Percentiles rank a stretch among this genome's conserved stretches.
These are phyloP conservation scores for Amniataba percoides DNA, from an alignment of 2,797 vertebrate species.

Conservation along the genomic window DNA sequence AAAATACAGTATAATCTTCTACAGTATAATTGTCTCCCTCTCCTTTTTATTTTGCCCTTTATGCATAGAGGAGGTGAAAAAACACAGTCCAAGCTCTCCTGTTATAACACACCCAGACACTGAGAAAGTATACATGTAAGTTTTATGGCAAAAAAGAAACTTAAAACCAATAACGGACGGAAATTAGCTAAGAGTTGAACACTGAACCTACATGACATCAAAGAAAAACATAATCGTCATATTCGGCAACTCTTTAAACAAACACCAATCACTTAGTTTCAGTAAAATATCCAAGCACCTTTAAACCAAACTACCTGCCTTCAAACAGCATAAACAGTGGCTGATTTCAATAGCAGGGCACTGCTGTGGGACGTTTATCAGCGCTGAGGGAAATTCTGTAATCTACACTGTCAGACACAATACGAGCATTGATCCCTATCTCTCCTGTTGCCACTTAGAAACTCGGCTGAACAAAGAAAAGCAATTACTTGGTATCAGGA, in stretches of 20 bases:
- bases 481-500: neutral
- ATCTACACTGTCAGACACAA: neutral
- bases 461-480: slow-evolving; percentile 9
- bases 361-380: neutral
- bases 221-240: no score
- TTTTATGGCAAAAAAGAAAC: no score
- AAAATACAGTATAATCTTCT: neutral
- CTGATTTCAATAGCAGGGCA: neutral
- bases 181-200: neutral
- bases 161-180: neutral
- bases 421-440: neutral
- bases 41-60: neutral
- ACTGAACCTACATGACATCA: no score
- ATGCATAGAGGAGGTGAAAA: neutral
- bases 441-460: neutral
- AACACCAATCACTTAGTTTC: neutral
- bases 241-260: neutral
- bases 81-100: neutral
- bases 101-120: neutral
- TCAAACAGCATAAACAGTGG: neutral
- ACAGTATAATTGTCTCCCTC: neutral
- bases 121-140: no score
- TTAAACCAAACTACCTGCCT: neutral
- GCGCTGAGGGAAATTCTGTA: slow-evolving; percentile 2
- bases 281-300: neutral